These are phyloP conservation scores for Drosophila ogumai DNA, from an alignment of 1,140 invertebrate species.

Conservation along the genomic window DNA sequence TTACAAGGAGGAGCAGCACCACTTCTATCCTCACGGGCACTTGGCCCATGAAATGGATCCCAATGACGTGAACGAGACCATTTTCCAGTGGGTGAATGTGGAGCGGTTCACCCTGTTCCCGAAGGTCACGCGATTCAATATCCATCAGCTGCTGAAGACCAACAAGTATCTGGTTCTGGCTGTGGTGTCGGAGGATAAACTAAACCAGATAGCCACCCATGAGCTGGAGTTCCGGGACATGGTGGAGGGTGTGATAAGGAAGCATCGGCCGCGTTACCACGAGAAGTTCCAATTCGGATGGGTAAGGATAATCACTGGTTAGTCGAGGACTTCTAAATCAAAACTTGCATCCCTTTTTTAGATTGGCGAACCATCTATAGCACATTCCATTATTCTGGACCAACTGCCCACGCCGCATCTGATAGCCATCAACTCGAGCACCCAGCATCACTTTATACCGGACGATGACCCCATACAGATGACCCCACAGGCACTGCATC, in stretches of 20 bases:
- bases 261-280: slow-evolving; percentile 91
- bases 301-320: slow-evolving; percentile 79
- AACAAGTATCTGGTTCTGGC: slow-evolving; percentile 94
- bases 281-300: slow-evolving; percentile 96
- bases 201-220: slow-evolving; percentile 91
- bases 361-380: slow-evolving; percentile 92
- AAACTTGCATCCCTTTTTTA: slow-evolving; percentile 47
- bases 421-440: slow-evolving; percentile 95
- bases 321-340: too few species aligned
- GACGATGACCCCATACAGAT: slow-evolving; percentile 92
- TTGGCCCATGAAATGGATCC: slow-evolving; percentile 85
- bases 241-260: slow-evolving; percentile 92
- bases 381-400: slow-evolving; percentile 96
- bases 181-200: slow-evolving; percentile 94
- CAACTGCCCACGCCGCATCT: slow-evolving; percentile 93
- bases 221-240: slow-evolving; percentile 94
- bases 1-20: slow-evolving; percentile 92
- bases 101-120: slow-evolving; percentile 96
- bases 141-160: slow-evolving; percentile 93
- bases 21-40: slow-evolving; percentile 88
- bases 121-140: slow-evolving; percentile 92
- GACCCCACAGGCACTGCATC: slow-evolving; percentile 91
- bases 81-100: slow-evolving; percentile 94
- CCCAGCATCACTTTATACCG: slow-evolving; percentile 95
- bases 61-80: slow-evolving; percentile 87